Base-by-base conservation (phyloP, 2,113 vertebrate species). In the Ictalurus furcatus region DNA sequence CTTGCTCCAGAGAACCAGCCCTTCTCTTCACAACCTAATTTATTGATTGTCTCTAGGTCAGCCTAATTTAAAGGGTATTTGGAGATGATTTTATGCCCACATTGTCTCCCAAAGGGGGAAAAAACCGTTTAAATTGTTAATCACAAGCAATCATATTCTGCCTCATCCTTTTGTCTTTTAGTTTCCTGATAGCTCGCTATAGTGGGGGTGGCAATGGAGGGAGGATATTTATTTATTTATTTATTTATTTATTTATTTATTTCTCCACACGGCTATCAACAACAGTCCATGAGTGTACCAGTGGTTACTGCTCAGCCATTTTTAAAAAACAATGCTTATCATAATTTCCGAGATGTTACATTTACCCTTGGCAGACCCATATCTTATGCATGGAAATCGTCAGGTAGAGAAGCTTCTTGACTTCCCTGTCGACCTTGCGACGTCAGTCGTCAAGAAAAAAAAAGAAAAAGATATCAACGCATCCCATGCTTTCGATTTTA, bases 391-490 rank as follows among this genome's bases (percentile, higher is more conserved):
- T 79, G 17, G 21, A n/a, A 23, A 34, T 9, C 48, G 3, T 85
- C 73, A 69, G 81, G 56, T 52, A 30, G 21, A 80, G 78, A 44
- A 85, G 59, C 25, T 76, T 48, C 73, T 65, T 82, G 69, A 84
- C 58, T 84, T 88, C 74, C 11, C 86, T 63, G 30, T 85, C 90
- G 91, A 92, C 91, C 91, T 92, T 92, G 48, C 59, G 16, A 85
- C 88, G 88, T 79, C 81, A 88, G 61, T 30, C 74, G 6, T 78
- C 23, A 9, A 30, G 23, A 54, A 14, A 69, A 69, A 69, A 14
- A 48, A 37, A 73, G 7, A 37, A 73, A 6, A 13, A 44, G 3
- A 78, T 13, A 56, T 25, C 25, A 44, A n/a, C 28, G 67, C 23
- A 16, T 58, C n/a, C 13, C 21, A 34, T 30, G 30, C 67, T 25